Evolutionary conservation across 2,888 invertebrate species (phyloP).

Genomic region (Phaonia tiefii): DNA sequence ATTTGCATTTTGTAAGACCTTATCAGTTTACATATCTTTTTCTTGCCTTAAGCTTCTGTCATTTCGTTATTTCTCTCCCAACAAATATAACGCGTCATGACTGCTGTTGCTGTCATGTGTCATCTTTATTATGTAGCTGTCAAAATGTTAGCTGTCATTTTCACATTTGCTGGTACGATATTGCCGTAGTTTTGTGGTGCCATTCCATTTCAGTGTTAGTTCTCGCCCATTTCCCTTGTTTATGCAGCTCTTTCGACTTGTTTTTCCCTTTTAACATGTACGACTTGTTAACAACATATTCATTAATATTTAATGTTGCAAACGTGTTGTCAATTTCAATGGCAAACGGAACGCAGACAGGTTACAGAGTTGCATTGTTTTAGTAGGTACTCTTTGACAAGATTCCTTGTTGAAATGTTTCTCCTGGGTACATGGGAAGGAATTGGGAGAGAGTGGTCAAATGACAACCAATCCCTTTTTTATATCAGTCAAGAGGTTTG

Average conservation of each 20-base stretch:
- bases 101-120: slow-evolving; percentile 20
- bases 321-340: slow-evolving; percentile 56
- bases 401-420: slow-evolving; percentile 18
- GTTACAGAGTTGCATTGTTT: background rate
- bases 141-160: background rate
- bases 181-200: background rate
- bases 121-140: slow-evolving; percentile 17
- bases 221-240: background rate
- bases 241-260: slow-evolving; percentile 5
- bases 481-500: too few species aligned
- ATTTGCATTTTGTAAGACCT: too few species aligned
- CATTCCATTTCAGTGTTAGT: background rate
- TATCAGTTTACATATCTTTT: too few species aligned
- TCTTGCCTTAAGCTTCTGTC: too few species aligned
- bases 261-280: slow-evolving; percentile 46
- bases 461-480: too few species aligned
- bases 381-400: slow-evolving; percentile 9
- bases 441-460: background rate
- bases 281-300: slow-evolving; percentile 47
- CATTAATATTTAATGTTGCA: slow-evolving; percentile 60
- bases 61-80: too few species aligned
- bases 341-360: background rate
- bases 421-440: background rate
- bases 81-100: too few species aligned
- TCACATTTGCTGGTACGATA: background rate